Base-by-base conservation (phyloP, 2,888 invertebrate species). In the Panopea generosa region DNA sequence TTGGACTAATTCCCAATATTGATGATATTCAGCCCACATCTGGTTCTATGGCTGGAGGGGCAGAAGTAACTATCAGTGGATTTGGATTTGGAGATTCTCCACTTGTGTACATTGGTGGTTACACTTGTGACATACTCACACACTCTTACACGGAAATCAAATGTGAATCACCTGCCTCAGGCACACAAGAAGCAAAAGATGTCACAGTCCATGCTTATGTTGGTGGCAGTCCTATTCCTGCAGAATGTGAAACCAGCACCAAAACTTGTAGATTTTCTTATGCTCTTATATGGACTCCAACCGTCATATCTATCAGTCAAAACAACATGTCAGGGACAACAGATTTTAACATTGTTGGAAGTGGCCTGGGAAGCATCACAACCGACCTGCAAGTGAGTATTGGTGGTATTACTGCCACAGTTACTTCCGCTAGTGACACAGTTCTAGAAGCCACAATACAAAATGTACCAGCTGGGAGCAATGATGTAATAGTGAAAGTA, bases 391-490 rank as follows among this genome's bases (percentile, higher is more conserved):
- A 61, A 2, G 87, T 90, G 6, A 70, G 18, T 1, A 68, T 91
- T 16, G 90, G 88, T 16, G 86, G 85, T 2, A 85, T 81, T 7
- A 11, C 53, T 6, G 90, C 90, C 24, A 59, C 69, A 0, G 76
- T 87, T 1, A 57, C 77, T 1, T 53, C 69, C 14, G 79, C 79
- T 2, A 68, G 76, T 3, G 77, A 76, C 9, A 86, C 83, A 0
- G 16, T 63, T 29, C 43, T 91, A 4, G 53, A 52, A 26, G 90
- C 88, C 38, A 77, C 61, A 0, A 60, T 87, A 2, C 85, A 77
- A 14, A 82, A 86, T 27, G 67, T 84, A 0, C 82, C 86, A 11
- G 86, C 79, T 2, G 87, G 87, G 9, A 29, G 62, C 11, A 83
- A 87, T 52, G 47, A 60, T 6, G 77, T 89, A 0, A 52, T 65